Base-by-base conservation (phyloP, 2,113 vertebrate species). In the Rhizomys pruinosus region DNA sequence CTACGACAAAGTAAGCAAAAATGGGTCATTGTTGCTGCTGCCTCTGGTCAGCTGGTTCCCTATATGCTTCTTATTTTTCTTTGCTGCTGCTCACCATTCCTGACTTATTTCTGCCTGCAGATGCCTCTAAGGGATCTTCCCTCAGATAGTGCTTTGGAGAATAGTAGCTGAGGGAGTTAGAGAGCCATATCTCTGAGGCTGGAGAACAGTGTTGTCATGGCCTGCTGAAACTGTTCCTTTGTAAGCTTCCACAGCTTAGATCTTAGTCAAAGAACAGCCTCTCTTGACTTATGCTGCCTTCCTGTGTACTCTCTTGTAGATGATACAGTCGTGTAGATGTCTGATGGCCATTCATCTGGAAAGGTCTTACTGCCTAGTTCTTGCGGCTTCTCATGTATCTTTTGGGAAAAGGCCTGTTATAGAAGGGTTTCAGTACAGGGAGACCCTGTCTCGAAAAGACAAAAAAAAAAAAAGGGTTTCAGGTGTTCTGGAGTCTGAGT, bases 1-100 rank as follows among this genome's bases (percentile, higher is more conserved):
- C 96, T 99, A 99, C 7, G 99, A 99, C 96, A 99, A 99, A 99
- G 99, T 99, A 98, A 97, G 96, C 79, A 87, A 76, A 87, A 12
- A 1, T 71, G 16, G 7, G 23, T 76, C 71, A 32, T 76, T 79
- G 68, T 25, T 34, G 34, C 37, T 12, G 47, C 81, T 52, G 20
- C n/a, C 68, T 64, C 37, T 0, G 55, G 0, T 42, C 0, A 59
- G 34, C 93, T 87, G 47, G 23, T 6, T 2, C 84, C 66, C 92
- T 84, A 76, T 91, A 74, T 84, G 71, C 92, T 97, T 95, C 95
- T 96, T 94, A 29, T 95, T 96, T 96, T 96, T 80, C 77, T 97
- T 95, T 97, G 95, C 92, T 95, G 22, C 71, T 89, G 71, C 23
- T 57, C 61, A 25, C 88, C 93, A 91, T 92, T 92, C 84, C 66